These are phyloP conservation scores for Melanargia galathea DNA, from an alignment of 2,888 invertebrate genomes.

Conservation along the genomic window DNA sequence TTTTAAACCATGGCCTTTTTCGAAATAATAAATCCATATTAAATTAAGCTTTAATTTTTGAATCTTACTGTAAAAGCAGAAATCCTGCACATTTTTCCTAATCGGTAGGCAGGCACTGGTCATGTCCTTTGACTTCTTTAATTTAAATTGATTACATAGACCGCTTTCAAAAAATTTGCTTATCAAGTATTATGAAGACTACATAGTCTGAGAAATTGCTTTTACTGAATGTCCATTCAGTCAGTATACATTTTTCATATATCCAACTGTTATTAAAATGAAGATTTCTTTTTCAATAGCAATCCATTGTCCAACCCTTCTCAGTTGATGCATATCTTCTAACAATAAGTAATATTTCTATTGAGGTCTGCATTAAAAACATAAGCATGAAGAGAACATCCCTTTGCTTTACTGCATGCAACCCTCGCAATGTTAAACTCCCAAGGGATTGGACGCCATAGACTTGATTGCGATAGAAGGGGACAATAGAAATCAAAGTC, in stretches of 20 bases:
- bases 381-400: constrained; percentile 58
- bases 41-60: no score
- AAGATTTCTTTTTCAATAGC: constrained; percentile 16
- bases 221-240: no score
- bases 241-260: neutral
- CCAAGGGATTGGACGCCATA: constrained; percentile 55
- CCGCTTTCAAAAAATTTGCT: no score
- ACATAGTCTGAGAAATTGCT: no score
- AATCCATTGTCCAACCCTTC: constrained; percentile 38
- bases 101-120: no score
- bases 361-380: constrained; percentile 60
- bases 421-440: constrained; percentile 51
- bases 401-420: constrained; percentile 50
- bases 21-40: no score
- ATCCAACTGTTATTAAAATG: constrained; percentile 18
- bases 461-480: constrained; percentile 50
- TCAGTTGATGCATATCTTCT: constrained; percentile 28
- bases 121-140: no score
- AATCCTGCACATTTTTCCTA: no score
- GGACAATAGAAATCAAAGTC: constrained; percentile 42
- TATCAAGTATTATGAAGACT: no score
- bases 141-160: no score
- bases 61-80: no score
- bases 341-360: constrained; percentile 42
- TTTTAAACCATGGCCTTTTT: no score